A percentile compares a stretch with the other conserved stretches of the same genome.
Evolutionary conservation across 2,888 invertebrate species (phyloP).

Genomic region (Stenolophus ochropezus): DNA sequence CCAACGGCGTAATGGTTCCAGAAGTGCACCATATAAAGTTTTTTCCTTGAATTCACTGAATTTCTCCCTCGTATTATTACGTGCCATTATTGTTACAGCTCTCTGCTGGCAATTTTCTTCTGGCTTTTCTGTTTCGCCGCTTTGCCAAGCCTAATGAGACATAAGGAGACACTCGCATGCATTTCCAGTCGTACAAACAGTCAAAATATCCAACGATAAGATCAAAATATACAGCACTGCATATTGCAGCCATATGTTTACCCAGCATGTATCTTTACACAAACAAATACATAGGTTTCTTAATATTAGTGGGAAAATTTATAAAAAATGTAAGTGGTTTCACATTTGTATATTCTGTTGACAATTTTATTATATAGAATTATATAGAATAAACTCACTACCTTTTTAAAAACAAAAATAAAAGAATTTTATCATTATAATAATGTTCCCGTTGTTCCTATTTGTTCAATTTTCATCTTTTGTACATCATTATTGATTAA

Average conservation of each 20-base stretch:
- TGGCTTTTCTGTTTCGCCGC: conserved; percentile 41
- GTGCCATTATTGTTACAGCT: conserved; percentile 57
- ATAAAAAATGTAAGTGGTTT: too few relatives aligned
- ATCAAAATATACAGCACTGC: background rate
- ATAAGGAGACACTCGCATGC: conserved; percentile 41
- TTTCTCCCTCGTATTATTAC: conserved; percentile 51
- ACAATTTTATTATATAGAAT: too few relatives aligned
- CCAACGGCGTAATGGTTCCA: conserved; percentile 45
- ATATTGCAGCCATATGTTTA: background rate
- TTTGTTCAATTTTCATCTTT: too few relatives aligned
- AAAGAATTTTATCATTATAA: too few relatives aligned
- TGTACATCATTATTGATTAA: too few relatives aligned
- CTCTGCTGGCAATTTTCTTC: conserved; percentile 57
- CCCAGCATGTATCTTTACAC: background rate
- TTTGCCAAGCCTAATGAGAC: conserved; percentile 44
- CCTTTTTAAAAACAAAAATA: too few relatives aligned
- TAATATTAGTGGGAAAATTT: background rate
- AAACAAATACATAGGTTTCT: background rate
- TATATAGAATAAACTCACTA: too few relatives aligned
- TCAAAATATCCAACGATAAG: background rate
- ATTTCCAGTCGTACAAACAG: conserved; percentile 10
- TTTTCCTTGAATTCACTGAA: conserved; percentile 51
- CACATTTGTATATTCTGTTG: too few relatives aligned
- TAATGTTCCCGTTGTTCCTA: too few relatives aligned
- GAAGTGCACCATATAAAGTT: conserved; percentile 58